A percentile compares a stretch with the other conserved stretches of the same genome.
phyloP scores from a whole-genome alignment of 1,140 invertebrate genomes.

The Calephelis nemesis region DNA sequence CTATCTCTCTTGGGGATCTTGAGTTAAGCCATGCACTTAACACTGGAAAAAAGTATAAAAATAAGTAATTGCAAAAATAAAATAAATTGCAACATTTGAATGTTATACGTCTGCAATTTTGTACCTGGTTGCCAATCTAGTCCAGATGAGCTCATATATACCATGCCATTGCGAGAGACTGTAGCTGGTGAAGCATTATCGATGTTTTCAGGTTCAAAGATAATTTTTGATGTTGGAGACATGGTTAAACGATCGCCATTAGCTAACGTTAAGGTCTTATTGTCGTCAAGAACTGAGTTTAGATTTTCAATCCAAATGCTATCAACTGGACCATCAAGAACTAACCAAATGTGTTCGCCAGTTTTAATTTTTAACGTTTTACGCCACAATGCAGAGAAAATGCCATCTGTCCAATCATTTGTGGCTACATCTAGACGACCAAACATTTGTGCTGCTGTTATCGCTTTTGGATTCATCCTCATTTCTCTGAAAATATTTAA shows the following conservation, averaged over 20 bases:
- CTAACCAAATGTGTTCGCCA: slow-evolving; percentile 94
- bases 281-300: slow-evolving; percentile 97
- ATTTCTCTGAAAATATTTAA: slow-evolving; percentile 85
- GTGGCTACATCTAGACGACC: slow-evolving; percentile 96
- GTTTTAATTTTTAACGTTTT: slow-evolving; percentile 94
- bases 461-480: slow-evolving; percentile 99
- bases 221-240: slow-evolving; percentile 95
- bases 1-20: slow-evolving; percentile 84
- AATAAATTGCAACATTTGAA: neutral
- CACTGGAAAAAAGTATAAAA: slow-evolving; percentile 57
- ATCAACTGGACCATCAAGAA: slow-evolving; percentile 96
- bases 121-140: slow-evolving; percentile 92
- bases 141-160: slow-evolving; percentile 98
- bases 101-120: slow-evolving; percentile 14
- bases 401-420: slow-evolving; percentile 99
- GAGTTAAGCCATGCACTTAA: slow-evolving; percentile 90
- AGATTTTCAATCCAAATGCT: slow-evolving; percentile 99
- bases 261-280: slow-evolving; percentile 94
- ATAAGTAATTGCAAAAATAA: neutral
- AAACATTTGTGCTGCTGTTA: slow-evolving; percentile 98
- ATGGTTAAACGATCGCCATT: slow-evolving; percentile 96
- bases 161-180: slow-evolving; percentile 97
- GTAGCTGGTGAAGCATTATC: slow-evolving; percentile 98
- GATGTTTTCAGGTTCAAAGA: slow-evolving; percentile 98
- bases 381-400: slow-evolving; percentile 97